phyloP scores from a whole-genome alignment of 2,113 vertebrate genomes.

The Lamprotornis superbus region DNA sequence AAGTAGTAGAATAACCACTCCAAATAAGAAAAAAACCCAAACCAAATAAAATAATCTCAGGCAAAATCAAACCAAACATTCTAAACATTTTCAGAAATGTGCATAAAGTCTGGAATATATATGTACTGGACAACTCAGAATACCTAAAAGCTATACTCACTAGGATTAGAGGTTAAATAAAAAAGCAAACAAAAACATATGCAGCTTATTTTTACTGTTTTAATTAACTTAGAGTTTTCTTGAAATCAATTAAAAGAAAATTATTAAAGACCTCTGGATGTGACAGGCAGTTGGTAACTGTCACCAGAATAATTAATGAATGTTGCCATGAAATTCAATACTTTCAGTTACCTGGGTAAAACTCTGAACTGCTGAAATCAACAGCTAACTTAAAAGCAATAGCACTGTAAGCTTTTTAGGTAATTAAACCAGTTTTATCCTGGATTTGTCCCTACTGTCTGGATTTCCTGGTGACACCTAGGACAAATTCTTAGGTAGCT shows the following conservation, averaged over 20 bases:
- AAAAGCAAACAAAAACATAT: neutral
- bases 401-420: neutral
- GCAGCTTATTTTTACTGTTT: neutral
- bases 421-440: neutral
- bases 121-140: neutral
- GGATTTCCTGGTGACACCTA: neutral
- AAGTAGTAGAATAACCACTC: neutral
- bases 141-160: neutral
- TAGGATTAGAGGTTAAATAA: neutral
- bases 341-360: neutral
- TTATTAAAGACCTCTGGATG: neutral
- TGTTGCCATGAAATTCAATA: neutral
- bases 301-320: neutral
- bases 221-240: neutral
- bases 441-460: neutral
- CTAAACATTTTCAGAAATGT: neutral
- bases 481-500: neutral
- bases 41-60: neutral
- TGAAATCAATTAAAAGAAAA: neutral
- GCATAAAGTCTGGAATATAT: neutral
- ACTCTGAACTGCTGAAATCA: neutral
- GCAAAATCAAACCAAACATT: neutral
- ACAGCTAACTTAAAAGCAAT: neutral
- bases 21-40: neutral
- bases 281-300: neutral